Base-by-base conservation (phyloP, 2,888 invertebrate species). In the Furcula furcula region DNA sequence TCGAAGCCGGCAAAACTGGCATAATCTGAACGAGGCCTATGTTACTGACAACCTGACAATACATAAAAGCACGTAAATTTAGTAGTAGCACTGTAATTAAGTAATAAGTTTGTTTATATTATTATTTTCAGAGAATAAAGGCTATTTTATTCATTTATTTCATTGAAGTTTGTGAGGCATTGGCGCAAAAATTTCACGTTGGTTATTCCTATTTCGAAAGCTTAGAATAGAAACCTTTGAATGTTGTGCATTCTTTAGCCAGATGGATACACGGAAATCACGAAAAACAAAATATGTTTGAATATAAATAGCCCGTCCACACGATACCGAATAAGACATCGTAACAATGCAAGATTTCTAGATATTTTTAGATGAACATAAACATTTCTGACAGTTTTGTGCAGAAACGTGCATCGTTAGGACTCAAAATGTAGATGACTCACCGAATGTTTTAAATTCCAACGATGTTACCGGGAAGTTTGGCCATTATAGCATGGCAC, bases 401-500 rank as follows among this genome's bases (percentile, higher is more conserved):
- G 42, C 34, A 34, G 30, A 36, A 31, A 42, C 29, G 51, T 34
- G 19, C 46, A 38, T 55, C 57, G 65, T 63, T 68, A 66, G 39
- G 56, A 62, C 66, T 63, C 57, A 66, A 78, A 78, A 72, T 55
- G 65, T 49, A 61, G 79, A 78, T 88, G 87, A 87, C 87, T 88
- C 87, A 88, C 87, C 85, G 65, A 80, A 80, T 86, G 71, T 76
- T 86, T 86, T 82, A 86, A 85, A 88, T 86, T 86, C 81, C 82
- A 80, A 83, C 73, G 76, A 78, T 67, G 76, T 76, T 71, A 84
- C 81, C 77, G 80, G 82, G 80, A 81, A 81, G 66, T 69, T 65
- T 66, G 69, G 74, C 70, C 87, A 87, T 86, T 80, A 82, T 79
- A 77, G 72, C 76, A 73, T 65, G 54, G 54, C 72, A 77, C 73